Percentiles rank a stretch among this genome's conserved stretches.
phyloP scores from a whole-genome alignment of 2,113 vertebrate genomes.

The Amblyornis subalaris region DNA sequence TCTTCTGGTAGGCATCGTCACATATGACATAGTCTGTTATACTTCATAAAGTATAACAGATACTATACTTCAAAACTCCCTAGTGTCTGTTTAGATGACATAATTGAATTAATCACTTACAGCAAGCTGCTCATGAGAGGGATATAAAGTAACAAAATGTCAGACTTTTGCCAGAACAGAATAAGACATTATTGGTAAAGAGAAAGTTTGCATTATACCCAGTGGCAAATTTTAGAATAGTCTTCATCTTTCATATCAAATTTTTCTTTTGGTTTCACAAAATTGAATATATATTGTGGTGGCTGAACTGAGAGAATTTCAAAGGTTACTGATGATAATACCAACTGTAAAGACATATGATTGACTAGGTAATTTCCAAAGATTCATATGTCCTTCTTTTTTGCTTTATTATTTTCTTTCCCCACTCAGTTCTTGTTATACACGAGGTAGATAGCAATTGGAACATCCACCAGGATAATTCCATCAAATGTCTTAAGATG shows the following conservation, averaged over 20 bases:
- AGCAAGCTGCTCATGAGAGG: neutral
- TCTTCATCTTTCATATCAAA: neutral
- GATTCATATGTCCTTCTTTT: neutral
- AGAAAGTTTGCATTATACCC: neutral
- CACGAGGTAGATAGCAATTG: neutral
- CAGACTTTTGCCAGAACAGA: neutral
- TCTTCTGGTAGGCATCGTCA: neutral
- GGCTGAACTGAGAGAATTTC: neutral
- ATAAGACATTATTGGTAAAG: neutral
- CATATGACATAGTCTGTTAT: neutral
- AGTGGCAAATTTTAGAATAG: neutral
- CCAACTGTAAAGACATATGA: neutral
- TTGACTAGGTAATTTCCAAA: neutral
- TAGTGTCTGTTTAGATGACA: neutral
- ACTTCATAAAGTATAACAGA: neutral
- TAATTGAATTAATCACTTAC: slow-evolving; percentile 53
- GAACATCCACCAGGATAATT: neutral
- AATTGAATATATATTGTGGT: neutral
- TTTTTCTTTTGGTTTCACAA: neutral
- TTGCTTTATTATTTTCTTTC: neutral
- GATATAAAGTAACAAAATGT: neutral
- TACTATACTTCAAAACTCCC: neutral
- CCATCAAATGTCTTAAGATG: neutral
- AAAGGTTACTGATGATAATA: neutral
- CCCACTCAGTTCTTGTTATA: accelerated